phyloP scores from a whole-genome alignment of 2,113 vertebrate species.

The Neofelis nebulosa region DNA sequence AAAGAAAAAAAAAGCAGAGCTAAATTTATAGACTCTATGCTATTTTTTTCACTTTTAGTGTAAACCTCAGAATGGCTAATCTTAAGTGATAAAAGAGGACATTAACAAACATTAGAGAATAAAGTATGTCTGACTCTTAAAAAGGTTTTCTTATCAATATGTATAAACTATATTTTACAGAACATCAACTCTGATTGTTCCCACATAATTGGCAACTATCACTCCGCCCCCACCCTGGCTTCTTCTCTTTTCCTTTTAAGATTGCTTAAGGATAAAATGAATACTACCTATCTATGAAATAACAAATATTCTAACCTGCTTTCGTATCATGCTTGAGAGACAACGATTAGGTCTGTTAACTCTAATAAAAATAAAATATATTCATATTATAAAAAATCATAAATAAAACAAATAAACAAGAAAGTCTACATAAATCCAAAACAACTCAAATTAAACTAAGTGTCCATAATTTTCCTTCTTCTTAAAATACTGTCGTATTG shows the following conservation, averaged over 20 bases:
- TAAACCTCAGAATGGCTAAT: constrained; percentile 9
- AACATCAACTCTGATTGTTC: constrained; percentile 8
- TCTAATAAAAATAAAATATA: background rate
- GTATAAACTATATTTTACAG: background rate
- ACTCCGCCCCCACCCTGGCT: background rate
- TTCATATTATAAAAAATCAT: no score
- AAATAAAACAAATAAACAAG: constrained; percentile 5
- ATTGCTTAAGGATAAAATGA: constrained; percentile 17
- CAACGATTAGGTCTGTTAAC: constrained; percentile 1
- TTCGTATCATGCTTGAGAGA: constrained; percentile 25
- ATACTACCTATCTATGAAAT: background rate
- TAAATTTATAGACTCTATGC: background rate
- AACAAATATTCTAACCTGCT: constrained; percentile 27
- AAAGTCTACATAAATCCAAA: constrained; percentile 17
- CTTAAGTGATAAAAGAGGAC: background rate
- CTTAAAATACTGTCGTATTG: constrained; percentile 1
- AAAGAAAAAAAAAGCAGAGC: background rate
- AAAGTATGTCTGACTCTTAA: background rate
- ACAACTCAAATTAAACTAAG: constrained; percentile 38
- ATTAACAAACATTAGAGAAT: constrained; percentile 17
- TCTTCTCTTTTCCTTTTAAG: constrained; percentile 44
- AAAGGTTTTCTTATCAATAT: background rate
- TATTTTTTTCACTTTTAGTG: constrained; percentile 35
- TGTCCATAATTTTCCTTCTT: background rate
- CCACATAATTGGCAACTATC: background rate